These are phyloP conservation scores for Lathronympha strigana DNA, from an alignment of 2,888 invertebrate genomes.

Conservation along the genomic window DNA sequence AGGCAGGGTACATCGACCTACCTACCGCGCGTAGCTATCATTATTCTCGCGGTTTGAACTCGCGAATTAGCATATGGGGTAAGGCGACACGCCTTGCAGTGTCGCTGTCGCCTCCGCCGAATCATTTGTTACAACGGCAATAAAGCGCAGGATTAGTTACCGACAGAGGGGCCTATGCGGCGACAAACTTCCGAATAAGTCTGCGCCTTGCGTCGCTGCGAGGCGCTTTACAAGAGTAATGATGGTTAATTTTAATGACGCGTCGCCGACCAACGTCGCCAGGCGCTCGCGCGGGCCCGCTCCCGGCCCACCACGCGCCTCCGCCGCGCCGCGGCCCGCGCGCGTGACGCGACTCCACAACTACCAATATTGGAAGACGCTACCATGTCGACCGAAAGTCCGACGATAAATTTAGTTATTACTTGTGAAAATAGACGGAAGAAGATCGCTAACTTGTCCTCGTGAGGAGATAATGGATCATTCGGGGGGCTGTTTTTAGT, in stretches of 20 bases:
- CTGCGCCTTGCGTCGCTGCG: conserved; percentile 67
- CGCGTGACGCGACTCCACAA: conserved; percentile 74
- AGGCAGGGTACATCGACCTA: conserved; percentile 8
- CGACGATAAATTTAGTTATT: conserved; percentile 84
- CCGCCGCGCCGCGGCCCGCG: conserved; percentile 47
- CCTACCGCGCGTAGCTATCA: conserved; percentile 30
- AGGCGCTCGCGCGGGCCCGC: conserved; percentile 51
- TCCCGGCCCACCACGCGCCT: conserved; percentile 45
- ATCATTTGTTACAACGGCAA: conserved; percentile 78
- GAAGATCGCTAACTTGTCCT: conserved; percentile 83
- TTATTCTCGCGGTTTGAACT: conserved; percentile 42
- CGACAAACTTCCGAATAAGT: conserved; percentile 79
- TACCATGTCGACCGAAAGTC: conserved; percentile 76
- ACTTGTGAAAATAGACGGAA: conserved; percentile 84
- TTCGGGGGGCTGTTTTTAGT: conserved; percentile 79
- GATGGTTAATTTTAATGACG: conserved; percentile 84
- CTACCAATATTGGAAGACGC: conserved; percentile 76
- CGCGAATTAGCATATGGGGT: conserved; percentile 41
- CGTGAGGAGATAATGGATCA: conserved; percentile 83
- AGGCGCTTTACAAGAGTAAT: conserved; percentile 81
- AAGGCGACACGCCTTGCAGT: conserved; percentile 48
- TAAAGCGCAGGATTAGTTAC: conserved; percentile 76
- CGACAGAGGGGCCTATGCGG: conserved; percentile 61
- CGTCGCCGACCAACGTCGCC: conserved; percentile 69
- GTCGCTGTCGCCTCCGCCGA: conserved; percentile 49